Base-by-base conservation (phyloP, 2,888 invertebrate species). In the Vesta saturnalis region DNA sequence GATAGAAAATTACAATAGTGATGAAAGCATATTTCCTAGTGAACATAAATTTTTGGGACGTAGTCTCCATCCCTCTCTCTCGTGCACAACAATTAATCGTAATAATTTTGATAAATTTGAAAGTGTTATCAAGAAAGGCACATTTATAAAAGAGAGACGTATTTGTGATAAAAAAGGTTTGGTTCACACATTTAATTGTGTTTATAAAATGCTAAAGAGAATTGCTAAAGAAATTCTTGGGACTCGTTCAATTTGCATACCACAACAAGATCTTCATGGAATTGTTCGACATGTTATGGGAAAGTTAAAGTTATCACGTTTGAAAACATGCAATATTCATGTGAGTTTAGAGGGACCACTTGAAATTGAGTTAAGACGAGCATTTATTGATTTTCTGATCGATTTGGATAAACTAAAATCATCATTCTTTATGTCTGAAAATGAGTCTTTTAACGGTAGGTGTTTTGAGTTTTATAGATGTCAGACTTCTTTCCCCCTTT, bases 181-280 rank as follows among this genome's bases (percentile, higher is more conserved):
- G n/a, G n/a, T n/a, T n/a, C n/a, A n/a, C n/a, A n/a, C 15, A 6
- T 58, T n/a, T 19, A 12, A 6, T 19, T 19, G 19, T 10, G 12
- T 14, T 10, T 58, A 58, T 43, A 58, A 23, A 23, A 49, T n/a
- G 2, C 5, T 62, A 14, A 62, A 22, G 23, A 21, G 43, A 43
- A 62, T 55, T 4, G 35, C 15, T 5, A 54, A 55, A 15, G 43
- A 43, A 8, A 12, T 55, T 1, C 21, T 61, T n/a, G 23, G 14
- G 4, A 12, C 6, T 1, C 21, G 46, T 18, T 2, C 10, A 19
- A 6, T 21, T 1, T 22, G 16, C n/a, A 21, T 56, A 12, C 43
- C 55, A 15, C 43, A 22, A 21, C 21, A 55, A 2, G 16, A 62
- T 2, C 10, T 62, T 1, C 21, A 39, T 21, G n/a, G 15, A 14